These are phyloP conservation scores for Alsophila aescularia DNA, from an alignment of 2,888 invertebrate genomes.

Conservation along the genomic window DNA sequence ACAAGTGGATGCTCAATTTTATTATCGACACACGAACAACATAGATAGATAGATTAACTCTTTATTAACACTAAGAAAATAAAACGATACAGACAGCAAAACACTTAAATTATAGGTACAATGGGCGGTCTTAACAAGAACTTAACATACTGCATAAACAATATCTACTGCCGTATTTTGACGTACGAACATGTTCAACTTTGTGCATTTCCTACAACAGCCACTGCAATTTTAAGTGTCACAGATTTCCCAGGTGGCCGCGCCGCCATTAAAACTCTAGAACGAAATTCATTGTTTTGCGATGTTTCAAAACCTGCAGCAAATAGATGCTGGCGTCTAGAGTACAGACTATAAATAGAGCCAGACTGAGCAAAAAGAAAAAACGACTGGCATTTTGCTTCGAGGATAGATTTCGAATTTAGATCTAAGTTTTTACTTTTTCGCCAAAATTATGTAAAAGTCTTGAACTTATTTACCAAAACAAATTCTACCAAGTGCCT, in stretches of 20 bases:
- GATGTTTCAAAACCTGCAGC: constrained; percentile 18
- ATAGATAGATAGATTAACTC: no score
- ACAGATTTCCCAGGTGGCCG: constrained; percentile 35
- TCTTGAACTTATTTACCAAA: no score
- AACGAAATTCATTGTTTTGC: constrained; percentile 37
- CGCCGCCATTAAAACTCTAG: constrained; percentile 33
- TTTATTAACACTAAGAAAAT: no score
- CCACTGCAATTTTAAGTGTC: constrained; percentile 37
- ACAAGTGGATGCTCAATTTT: no score
- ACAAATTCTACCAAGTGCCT: no score
- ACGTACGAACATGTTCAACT: constrained; percentile 27
- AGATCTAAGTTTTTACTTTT: background rate
- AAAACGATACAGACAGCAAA: no score
- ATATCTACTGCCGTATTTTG: constrained; percentile 24
- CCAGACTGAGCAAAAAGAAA: background rate
- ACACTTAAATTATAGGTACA: no score
- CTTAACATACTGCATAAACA: background rate
- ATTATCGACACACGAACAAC: no score
- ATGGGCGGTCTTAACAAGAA: no score
- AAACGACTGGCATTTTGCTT: background rate
- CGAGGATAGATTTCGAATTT: background rate
- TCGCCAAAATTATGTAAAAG: no score
- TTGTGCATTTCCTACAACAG: constrained; percentile 34
- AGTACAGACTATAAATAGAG: background rate
- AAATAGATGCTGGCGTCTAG: constrained; percentile 8